Percentiles rank a stretch among this genome's conserved stretches.
These are phyloP conservation scores for Caradrina clavipalpis DNA, from an alignment of 2,888 invertebrate genomes.

Conservation along the genomic window DNA sequence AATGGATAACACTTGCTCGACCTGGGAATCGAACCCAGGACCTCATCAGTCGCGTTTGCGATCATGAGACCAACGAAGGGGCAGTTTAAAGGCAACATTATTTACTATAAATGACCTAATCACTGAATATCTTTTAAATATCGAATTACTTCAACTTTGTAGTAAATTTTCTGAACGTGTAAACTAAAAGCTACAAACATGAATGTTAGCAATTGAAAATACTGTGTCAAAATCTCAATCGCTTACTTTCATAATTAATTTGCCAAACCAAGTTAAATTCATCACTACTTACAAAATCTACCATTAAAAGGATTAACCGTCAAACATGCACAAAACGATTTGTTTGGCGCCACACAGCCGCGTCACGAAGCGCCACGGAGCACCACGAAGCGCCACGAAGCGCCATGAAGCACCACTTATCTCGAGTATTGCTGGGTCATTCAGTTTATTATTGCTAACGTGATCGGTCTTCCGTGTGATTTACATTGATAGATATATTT, in stretches of 20 bases:
- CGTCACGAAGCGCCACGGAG: slow-evolving; percentile 15
- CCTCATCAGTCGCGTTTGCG: too few species aligned
- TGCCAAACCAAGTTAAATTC: not conserved
- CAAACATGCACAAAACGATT: slow-evolving; percentile 11
- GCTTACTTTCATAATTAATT: not conserved
- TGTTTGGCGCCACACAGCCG: slow-evolving; percentile 37
- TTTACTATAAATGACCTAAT: too few species aligned
- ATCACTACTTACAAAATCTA: not conserved
- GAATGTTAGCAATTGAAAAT: too few species aligned
- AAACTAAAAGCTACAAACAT: too few species aligned
- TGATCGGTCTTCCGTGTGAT: not conserved
- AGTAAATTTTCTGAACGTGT: too few species aligned
- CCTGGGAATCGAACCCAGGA: too few species aligned
- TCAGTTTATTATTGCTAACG: slow-evolving; percentile 27
- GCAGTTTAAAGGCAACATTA: too few species aligned
- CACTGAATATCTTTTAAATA: too few species aligned
- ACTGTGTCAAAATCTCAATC: too few species aligned
- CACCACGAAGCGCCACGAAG: not conserved
- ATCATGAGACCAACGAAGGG: too few species aligned
- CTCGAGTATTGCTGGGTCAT: slow-evolving; percentile 31
- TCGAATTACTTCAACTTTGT: too few species aligned
- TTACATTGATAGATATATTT: slow-evolving; percentile 15
- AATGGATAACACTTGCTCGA: too few species aligned
- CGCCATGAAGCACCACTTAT: slow-evolving; percentile 21
- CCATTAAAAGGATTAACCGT: not conserved